Percentiles rank a stretch among this genome's conserved stretches.
These are phyloP conservation scores for Troides oblongomaculatus DNA, from an alignment of 2,888 invertebrate genomes.

Conservation along the genomic window DNA sequence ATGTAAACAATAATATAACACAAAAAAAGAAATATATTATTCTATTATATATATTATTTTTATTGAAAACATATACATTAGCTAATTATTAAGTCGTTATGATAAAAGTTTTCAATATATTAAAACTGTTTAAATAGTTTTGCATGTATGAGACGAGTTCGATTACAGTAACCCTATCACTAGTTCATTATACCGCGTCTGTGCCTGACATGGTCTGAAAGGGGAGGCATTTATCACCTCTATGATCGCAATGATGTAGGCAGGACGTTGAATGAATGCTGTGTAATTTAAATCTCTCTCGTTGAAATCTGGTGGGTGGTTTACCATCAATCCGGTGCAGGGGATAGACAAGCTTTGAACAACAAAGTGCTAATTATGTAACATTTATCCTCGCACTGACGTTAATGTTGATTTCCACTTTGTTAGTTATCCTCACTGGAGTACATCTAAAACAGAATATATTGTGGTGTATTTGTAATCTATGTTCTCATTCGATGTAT, in stretches of 20 bases:
- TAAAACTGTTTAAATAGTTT: neutral
- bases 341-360: conserved; percentile 35
- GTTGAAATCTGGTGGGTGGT: conserved; percentile 57
- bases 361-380: conserved; percentile 52
- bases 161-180: conserved; percentile 40
- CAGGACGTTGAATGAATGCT: conserved; percentile 59
- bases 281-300: conserved; percentile 61
- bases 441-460: conserved; percentile 16
- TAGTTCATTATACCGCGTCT: conserved; percentile 53
- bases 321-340: conserved; percentile 54
- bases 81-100: neutral
- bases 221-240: conserved; percentile 67
- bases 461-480: neutral
- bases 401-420: conserved; percentile 29
- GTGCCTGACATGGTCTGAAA: conserved; percentile 57
- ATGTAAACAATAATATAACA: too few species aligned
- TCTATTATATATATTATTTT: neutral
- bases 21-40: too few species aligned
- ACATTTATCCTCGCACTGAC: conserved; percentile 46
- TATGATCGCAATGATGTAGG: conserved; percentile 53
- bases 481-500: neutral
- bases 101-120: neutral
- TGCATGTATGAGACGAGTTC: neutral
- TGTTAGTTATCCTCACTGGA: conserved; percentile 33
- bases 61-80: neutral